phyloP scores from a whole-genome alignment of 2,797 vertebrate species.

The Discoglossus pictus region DNA sequence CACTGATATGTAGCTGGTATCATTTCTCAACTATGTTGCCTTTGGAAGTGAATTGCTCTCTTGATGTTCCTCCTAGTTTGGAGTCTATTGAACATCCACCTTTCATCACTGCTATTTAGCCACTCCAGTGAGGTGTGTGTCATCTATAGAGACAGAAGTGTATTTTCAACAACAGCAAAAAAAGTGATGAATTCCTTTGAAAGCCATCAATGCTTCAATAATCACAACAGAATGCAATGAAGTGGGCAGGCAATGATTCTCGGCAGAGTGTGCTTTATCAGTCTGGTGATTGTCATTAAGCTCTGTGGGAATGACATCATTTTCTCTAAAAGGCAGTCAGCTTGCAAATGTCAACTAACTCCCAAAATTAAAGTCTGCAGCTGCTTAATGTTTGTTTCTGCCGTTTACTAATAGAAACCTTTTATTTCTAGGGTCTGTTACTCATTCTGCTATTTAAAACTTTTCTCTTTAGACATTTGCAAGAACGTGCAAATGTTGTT shows the following conservation, averaged over 20 bases:
- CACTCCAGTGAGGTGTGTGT: not conserved
- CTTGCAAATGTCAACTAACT: slow-evolving; percentile 50
- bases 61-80: not conserved
- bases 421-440: slow-evolving; percentile 44
- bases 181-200: slow-evolving; percentile 33
- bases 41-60: not conserved
- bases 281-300: slow-evolving; percentile 45
- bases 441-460: slow-evolving; percentile 42
- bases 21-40: not conserved
- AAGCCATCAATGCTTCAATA: slow-evolving; percentile 41
- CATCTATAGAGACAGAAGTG: slow-evolving; percentile 17
- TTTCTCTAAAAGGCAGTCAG: slow-evolving; percentile 45
- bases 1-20: not conserved
- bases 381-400: slow-evolving; percentile 49
- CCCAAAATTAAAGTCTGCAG: slow-evolving; percentile 46
- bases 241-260: slow-evolving; percentile 35
- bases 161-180: slow-evolving; percentile 33
- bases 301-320: slow-evolving; percentile 45
- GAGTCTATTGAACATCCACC: not conserved
- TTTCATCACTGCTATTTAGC: slow-evolving; percentile 19
- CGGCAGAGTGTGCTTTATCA: slow-evolving; percentile 44
- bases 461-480: slow-evolving; percentile 43
- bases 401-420: slow-evolving; percentile 46
- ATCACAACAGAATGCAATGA: slow-evolving; percentile 38
- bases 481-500: slow-evolving; percentile 36